Base-by-base conservation (phyloP, 2,113 vertebrate genomes). In the Athene cunicularia region DNA sequence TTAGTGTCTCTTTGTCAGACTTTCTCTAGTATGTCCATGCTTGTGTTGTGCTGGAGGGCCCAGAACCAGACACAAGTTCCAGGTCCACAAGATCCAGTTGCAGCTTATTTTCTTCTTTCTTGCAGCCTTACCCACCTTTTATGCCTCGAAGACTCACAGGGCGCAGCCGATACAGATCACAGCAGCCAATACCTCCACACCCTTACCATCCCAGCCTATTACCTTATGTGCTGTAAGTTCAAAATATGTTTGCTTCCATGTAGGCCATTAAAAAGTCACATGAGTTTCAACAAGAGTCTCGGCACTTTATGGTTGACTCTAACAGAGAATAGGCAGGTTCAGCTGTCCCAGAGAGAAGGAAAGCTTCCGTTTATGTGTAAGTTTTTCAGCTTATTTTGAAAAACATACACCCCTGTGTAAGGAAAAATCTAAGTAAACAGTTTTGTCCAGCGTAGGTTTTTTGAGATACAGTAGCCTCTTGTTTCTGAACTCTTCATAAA, bases 181-280 rank as follows among this genome's bases (percentile, higher is more conserved):
- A 99, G 96, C 99, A 99, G 96, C 97, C 99, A 30, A 98, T 99
- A 71, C 98, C 99, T 39, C 99, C 99, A 8, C 99, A 99, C 24
- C 99, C 99, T 33, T 99, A 99, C 95, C 99, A 99, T 97, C 99
- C 99, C 93, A 99, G 99, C 98, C 98, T 99, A 97, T 98, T 99
- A 96, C 99, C 99, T 96, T 99, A 99, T 93, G 99, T 99, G 97
- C 98, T 99, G 99, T 99, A 98, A 99, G 99, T 98, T 72, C 37
- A 67, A 96, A 94, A 50, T 88, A 71, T 52, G 67, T 95, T 95
- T 95, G 43, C 68, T 97, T 97, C 76, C 30, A 5, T 53, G 12
- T 80, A 86, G 47, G 35, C 32, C 86, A 10, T 91, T 88, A 73
- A 39, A 47, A 79, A 70, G 17, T 82, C 58, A 20, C 0, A 0